Evolutionary conservation across 2,888 invertebrate species (phyloP).

Genomic region (Allolobophora icterica): DNA sequence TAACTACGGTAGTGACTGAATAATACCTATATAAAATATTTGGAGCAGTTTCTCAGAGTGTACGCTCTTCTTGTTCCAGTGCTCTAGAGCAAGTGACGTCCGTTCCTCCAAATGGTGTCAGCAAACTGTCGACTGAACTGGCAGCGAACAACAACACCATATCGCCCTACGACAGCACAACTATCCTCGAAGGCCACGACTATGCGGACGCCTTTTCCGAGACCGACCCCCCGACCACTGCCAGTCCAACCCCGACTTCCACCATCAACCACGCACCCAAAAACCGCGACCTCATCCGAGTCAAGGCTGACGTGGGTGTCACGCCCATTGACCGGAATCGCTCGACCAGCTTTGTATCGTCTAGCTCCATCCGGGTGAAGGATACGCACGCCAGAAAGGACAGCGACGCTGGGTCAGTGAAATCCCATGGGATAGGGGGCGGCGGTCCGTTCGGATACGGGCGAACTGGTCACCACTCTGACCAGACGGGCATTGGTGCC

Average conservation of each 20-base stretch:
- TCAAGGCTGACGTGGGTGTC: neutral
- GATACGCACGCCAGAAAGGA: neutral
- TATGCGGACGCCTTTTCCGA: neutral
- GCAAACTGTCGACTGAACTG: neutral
- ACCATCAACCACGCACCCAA: neutral
- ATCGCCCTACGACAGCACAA: neutral
- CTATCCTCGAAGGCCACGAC: neutral
- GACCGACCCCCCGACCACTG: neutral
- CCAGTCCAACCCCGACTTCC: neutral
- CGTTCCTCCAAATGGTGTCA: neutral
- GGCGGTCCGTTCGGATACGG: neutral
- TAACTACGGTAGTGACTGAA: too few relatives aligned
- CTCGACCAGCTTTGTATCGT: neutral
- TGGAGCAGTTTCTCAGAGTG: neutral
- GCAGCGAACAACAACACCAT: slow-evolving; percentile 21
- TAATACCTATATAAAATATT: neutral
- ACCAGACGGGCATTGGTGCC: neutral
- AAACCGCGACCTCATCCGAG: neutral
- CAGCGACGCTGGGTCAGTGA: neutral
- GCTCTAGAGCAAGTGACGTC: neutral
- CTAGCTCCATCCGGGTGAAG: neutral
- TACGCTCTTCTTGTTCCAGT: neutral
- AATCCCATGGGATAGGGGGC: neutral
- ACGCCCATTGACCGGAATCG: neutral
- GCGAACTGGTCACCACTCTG: neutral